phyloP scores from a whole-genome alignment of 2,888 invertebrate genomes.

The Papilio protenor region DNA sequence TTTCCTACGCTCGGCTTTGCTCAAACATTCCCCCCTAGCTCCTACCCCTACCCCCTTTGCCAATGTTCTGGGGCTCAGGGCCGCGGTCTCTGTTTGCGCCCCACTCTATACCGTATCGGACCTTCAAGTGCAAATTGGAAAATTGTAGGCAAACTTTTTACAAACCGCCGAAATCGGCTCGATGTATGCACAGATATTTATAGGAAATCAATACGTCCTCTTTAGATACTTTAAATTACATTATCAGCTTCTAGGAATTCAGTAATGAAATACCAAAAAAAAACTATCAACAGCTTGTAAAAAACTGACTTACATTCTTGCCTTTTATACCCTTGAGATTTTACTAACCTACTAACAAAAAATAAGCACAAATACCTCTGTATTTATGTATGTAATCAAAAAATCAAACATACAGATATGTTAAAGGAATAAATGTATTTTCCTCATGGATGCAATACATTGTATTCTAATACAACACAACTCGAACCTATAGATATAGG shows the following conservation, averaged over 20 bases:
- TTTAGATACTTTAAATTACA: neutral
- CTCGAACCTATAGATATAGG: no score
- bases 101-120: constrained; percentile 71
- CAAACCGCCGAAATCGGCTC: constrained; percentile 47
- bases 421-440: no score
- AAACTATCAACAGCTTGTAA: no score
- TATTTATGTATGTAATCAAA: no score
- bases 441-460: no score
- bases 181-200: constrained; percentile 29
- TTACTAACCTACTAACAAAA: constrained; percentile 12
- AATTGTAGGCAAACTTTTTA: constrained; percentile 58
- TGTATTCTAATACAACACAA: no score
- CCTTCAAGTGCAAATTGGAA: constrained; percentile 70
- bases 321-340: neutral
- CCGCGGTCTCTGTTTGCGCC: constrained; percentile 63
- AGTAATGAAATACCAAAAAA: neutral
- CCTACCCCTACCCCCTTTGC: constrained; percentile 48
- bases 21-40: constrained; percentile 49
- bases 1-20: constrained; percentile 70
- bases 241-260: no score
- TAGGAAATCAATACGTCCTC: constrained; percentile 23
- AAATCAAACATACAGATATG: no score
- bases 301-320: no score
- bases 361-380: no score
- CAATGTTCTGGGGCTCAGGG: constrained; percentile 40